Conservation (phyloP, 1,140 invertebrate species). For the Cydia strobilella region DNA sequence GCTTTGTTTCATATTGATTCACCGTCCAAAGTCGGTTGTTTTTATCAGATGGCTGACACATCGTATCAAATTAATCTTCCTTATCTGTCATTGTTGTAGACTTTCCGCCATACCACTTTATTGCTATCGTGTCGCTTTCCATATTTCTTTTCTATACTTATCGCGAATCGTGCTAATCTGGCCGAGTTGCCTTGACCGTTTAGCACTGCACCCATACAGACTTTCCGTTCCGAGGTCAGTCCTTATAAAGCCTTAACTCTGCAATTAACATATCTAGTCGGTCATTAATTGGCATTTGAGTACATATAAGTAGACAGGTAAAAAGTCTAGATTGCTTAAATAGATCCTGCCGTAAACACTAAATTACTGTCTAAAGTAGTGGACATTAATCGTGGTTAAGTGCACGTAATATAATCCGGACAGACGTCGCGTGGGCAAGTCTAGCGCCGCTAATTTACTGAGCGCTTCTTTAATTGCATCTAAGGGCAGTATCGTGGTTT, state of each 20-base stretch:
- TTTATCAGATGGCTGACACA: conserved; percentile 27
- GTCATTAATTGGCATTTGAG: conserved; percentile 43
- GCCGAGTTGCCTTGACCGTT: conserved; percentile 70
- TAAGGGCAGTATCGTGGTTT: conserved; percentile 38
- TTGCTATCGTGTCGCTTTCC: conserved; percentile 12
- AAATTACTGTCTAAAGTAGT: conserved; percentile 37
- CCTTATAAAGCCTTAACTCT: conserved; percentile 43
- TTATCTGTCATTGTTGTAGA: conserved; percentile 21
- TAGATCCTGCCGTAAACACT: conserved; percentile 35
- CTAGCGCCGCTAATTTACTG: conserved; percentile 40
- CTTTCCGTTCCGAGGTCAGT: conserved; percentile 72
- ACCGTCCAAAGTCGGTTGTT: conserved; percentile 24
- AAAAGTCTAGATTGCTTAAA: conserved; percentile 37
- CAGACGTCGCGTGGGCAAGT: conserved; percentile 39
- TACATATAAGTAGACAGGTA: conserved; percentile 18
- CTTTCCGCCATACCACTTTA: background rate
- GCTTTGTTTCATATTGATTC: conserved; percentile 43
- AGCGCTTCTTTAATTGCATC: conserved; percentile 39
- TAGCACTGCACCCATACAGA: conserved; percentile 52
- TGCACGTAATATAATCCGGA: conserved; percentile 41
- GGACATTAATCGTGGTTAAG: conserved; percentile 41
- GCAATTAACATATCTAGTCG: conserved; percentile 47
- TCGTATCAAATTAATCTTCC: conserved; percentile 31
- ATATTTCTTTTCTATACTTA: conserved; percentile 17
- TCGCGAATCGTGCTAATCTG: conserved; percentile 31